Evolutionary conservation across 2,113 vertebrate genomes (phyloP).

Genomic region (Ochotona princeps): DNA sequence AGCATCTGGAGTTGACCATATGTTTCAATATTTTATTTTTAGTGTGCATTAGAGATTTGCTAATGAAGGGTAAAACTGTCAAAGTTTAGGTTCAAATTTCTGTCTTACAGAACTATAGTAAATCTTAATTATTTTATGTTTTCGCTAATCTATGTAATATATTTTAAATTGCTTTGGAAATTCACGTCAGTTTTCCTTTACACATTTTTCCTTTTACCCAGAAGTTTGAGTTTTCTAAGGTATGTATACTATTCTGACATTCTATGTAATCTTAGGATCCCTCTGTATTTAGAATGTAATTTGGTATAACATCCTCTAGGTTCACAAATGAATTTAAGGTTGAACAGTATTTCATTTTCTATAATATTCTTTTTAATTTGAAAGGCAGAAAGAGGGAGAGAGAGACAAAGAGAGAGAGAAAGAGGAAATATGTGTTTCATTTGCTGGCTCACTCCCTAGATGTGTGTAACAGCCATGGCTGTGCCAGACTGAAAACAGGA

Average conservation of each 20-base stretch:
- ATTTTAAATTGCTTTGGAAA: background rate
- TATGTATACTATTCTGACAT: background rate
- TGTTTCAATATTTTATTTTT: conserved; percentile 49
- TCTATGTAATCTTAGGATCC: background rate
- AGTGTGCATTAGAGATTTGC: background rate
- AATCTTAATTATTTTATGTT: conserved; percentile 27
- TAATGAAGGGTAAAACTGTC: conserved; percentile 37
- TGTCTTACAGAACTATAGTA: background rate
- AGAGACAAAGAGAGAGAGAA: no score
- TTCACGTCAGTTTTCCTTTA: background rate
- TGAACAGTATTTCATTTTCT: background rate
- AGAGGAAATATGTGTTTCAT: no score
- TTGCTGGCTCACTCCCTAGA: no score
- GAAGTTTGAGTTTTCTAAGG: background rate
- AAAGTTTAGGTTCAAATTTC: background rate
- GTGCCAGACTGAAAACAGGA: no score
- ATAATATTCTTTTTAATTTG: no score
- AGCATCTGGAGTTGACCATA: background rate
- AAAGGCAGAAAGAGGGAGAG: no score
- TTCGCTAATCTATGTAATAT: background rate
- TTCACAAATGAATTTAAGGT: background rate
- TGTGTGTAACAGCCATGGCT: no score
- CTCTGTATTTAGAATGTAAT: background rate
- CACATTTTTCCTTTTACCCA: background rate
- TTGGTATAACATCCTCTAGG: background rate